phyloP scores from a whole-genome alignment of 2,113 vertebrate genomes.

The Acrocephalus kingi region DNA sequence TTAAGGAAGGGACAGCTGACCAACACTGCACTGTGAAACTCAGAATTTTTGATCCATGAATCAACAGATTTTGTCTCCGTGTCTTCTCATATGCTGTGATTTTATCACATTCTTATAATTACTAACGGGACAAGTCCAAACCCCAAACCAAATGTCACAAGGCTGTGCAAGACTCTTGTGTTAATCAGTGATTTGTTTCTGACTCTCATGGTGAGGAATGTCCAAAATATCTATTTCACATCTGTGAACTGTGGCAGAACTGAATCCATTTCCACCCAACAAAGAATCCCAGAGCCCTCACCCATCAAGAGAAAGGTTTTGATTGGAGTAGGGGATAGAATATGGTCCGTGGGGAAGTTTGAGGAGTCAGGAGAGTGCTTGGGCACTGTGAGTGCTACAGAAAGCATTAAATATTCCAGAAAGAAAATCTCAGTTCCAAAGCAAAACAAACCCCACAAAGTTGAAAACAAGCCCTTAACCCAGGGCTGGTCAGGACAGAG shows the following conservation, averaged over 20 bases:
- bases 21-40: background rate
- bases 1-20: background rate
- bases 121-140: background rate
- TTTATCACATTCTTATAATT: background rate
- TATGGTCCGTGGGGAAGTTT: background rate
- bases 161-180: background rate
- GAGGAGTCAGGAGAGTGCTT: background rate
- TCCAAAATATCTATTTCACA: background rate
- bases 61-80: constrained; percentile 10
- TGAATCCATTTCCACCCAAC: background rate
- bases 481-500: background rate
- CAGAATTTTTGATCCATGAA: background rate
- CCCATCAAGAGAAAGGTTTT: background rate
- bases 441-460: background rate
- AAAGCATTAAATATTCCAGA: background rate
- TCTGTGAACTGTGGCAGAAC: background rate
- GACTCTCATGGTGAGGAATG: background rate
- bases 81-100: constrained; percentile 30
- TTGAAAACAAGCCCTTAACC: background rate
- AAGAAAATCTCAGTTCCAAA: background rate
- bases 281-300: background rate
- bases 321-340: background rate
- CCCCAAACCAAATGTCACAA: constrained; percentile 4
- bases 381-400: background rate
- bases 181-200: background rate